Conservation (phyloP, 2,888 invertebrate genomes). For the Glyphotaelius pellucidus region DNA sequence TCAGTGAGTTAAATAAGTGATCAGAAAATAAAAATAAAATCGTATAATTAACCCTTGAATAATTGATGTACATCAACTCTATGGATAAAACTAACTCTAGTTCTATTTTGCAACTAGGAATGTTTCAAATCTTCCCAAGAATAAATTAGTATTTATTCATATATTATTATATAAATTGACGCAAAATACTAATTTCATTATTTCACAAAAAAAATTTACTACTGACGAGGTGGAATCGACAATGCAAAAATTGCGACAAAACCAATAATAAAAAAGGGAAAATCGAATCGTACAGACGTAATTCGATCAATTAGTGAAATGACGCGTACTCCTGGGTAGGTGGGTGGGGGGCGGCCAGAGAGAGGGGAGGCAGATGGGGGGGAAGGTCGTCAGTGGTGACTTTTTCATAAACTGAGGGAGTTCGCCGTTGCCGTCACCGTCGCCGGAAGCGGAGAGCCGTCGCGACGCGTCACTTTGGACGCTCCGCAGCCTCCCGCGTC, state of each 20-base stretch:
- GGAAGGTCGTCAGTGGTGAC: background rate
- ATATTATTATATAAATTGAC: background rate
- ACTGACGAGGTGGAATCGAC: background rate
- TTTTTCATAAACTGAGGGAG: background rate
- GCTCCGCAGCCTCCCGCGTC: background rate
- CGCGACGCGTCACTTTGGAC: background rate
- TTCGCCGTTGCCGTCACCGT: background rate
- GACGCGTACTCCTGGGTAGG: slow-evolving; percentile 44
- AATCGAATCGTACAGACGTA: slow-evolving; percentile 47
- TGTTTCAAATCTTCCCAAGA: background rate
- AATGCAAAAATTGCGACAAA: slow-evolving; percentile 35
- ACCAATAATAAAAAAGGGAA: slow-evolving; percentile 37
- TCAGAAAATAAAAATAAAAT: no score
- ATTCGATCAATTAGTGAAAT: slow-evolving; percentile 60
- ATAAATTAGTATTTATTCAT: background rate
- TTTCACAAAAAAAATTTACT: background rate
- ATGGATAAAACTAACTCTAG: background rate
- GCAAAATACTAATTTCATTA: background rate
- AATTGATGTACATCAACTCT: no score
- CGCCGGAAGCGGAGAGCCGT: slow-evolving; percentile 10
- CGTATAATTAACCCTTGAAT: no score
- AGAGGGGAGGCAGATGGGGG: background rate
- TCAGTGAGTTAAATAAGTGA: no score
- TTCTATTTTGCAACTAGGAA: background rate
- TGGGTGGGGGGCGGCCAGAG: background rate